Evolutionary conservation across 2,113 vertebrate genomes (phyloP), one percentile per base, ranked within the genome.

Genomic region (Myiagra hebetior): DNA sequence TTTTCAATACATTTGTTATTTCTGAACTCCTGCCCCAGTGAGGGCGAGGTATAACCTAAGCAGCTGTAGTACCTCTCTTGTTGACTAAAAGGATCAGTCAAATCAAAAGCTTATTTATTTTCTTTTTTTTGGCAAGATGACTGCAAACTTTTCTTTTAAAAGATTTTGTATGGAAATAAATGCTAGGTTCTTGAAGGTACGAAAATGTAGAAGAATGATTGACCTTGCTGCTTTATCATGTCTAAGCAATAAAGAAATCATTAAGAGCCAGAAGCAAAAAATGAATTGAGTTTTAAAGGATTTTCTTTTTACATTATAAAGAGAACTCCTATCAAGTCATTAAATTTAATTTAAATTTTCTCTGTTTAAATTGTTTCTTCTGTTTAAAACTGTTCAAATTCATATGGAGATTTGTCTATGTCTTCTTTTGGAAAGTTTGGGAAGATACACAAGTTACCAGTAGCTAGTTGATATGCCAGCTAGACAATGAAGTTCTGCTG

Each of bases 231-330:
- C 83, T 93, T 74, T 91, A 64, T 82, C 86, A 62, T 85, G 82
- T 91, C 93, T 72, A 52, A 69, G 84, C 76, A 84, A 74, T 89
- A 92, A 85, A 73, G 77, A 91, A 85, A 79, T 85, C 49, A 89
- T 91, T 77, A 89, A 85, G 78, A 87, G 21, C 73, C 64, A 84
- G 64, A 35, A 90, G 88, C 49, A 88, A 88, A 87, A 89, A 94
- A 46, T 70, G 30, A 84, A 77, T 74, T 84, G 75, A 15, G 26
- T 78, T 93, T 93, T 86, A 78, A 93, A 92, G 31, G 35, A 72
- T 92, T 96, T 96, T 95, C 22, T 47, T 93, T 94, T 78, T 75
- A 59, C 30, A 31, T 94, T 91, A 84, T 80, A 81, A 84, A 89
- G 49, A 49, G 26, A 95, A 72, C 24, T 91, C 44, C 37, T 13